Conservation (phyloP, 2,113 vertebrate species). For the Ariopsis seemanni region DNA sequence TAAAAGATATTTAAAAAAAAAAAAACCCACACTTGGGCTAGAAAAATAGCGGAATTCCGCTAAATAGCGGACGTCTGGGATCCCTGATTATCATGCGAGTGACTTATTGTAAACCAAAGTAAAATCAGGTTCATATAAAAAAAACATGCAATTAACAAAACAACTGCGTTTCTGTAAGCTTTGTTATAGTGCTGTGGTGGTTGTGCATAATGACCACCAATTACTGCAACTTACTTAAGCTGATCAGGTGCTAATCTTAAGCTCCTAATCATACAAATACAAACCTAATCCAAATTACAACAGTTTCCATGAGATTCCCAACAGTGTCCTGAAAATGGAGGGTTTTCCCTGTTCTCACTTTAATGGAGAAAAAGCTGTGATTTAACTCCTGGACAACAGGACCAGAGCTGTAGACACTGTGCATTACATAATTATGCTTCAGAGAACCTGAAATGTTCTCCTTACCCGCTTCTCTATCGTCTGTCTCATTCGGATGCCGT, state of each 20-base stretch:
- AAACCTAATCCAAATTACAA: neutral
- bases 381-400: neutral
- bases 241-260: neutral
- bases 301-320: neutral
- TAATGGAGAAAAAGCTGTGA: neutral
- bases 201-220: neutral
- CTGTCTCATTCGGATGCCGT: slow-evolving; percentile 49
- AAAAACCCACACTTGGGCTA: too few relatives aligned
- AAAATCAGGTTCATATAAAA: neutral
- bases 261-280: neutral
- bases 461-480: slow-evolving; percentile 52
- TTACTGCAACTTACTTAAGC: neutral
- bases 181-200: neutral
- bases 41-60: too few relatives aligned
- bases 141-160: neutral
- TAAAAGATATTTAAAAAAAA: too few relatives aligned
- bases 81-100: neutral
- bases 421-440: neutral
- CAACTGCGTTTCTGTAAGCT: neutral
- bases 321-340: neutral
- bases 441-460: neutral
- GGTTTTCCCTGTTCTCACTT: neutral
- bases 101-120: neutral
- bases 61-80: too few relatives aligned
- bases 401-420: neutral